Base-by-base conservation (phyloP, 2,888 invertebrate species). In the Itoplectis maculator region DNA sequence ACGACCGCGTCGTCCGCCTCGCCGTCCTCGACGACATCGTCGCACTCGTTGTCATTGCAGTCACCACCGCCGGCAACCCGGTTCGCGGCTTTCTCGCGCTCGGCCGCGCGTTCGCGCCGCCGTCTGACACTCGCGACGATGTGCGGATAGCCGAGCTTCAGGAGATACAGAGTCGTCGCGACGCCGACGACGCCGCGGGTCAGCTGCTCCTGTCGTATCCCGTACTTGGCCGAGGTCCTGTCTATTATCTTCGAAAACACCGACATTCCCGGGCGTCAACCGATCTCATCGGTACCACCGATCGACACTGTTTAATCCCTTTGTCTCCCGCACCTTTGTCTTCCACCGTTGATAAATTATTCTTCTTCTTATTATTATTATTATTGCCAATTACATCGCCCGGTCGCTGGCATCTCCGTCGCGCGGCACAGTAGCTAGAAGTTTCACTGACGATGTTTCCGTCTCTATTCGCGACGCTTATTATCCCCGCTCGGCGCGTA, bases 211-310 rank as follows among this genome's bases (percentile, higher is more conserved):
- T 94, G 94, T 15, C 94, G 94, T 15, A 95, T 93, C 68, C 95
- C 94, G 86, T 94, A 94, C 86, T 94, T 95, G 73, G 93, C 92
- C 56, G 95, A 94, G 76, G 95, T 93, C 84, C 94, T 94, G 88
- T 95, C 94, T 81, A 96, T 90, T 86, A 95, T 94, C 92, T 96
- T 96, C 2, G 96, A 96, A 86, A 96, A 93, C 86, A 95, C 95
- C 78, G 94, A 93, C 78, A 95, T 83, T 4, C 61, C 77, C 79
- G 49, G 5, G 77, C 68, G 23, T 65, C 42, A 5, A 65, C 65
- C 80, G 80, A 79, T 83, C 59, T 66, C 83, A 83, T 83, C 78
- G 81, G 69, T 78, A 15, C 51, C 18, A 15, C 15, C 13, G 20
- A 45, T 42, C 18, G 18, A 42, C 23, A n/a, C 13, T 23, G 20